phyloP scores from a whole-genome alignment of 2,888 invertebrate genomes.

The Atethmia centrago region DNA sequence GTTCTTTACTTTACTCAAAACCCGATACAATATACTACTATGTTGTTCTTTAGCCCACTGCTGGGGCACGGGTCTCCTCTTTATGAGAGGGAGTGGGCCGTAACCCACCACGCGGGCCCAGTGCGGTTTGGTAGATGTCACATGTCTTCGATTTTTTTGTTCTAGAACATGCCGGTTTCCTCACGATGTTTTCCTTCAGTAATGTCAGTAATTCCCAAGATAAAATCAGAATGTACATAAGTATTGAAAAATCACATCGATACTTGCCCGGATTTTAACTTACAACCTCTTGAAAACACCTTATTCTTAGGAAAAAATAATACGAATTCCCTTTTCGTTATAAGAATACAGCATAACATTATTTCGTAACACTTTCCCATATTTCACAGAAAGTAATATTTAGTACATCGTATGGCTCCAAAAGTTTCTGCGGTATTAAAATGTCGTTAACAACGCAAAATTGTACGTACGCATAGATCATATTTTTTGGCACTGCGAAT shows the following conservation, averaged over 20 bases:
- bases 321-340: neutral
- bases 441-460: conserved; percentile 46
- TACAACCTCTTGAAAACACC: neutral
- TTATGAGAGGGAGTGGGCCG: no score
- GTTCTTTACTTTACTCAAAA: no score
- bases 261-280: neutral
- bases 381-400: conserved; percentile 38
- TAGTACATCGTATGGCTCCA: conserved; percentile 5
- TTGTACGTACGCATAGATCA: conserved; percentile 19
- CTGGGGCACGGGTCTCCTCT: no score
- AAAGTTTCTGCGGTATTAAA: conserved; percentile 53
- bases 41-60: no score
- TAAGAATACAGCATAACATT: neutral
- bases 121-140: no score
- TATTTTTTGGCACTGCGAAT: conserved; percentile 28
- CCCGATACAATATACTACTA: no score
- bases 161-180: no score
- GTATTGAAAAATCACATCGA: neutral
- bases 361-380: conserved; percentile 5
- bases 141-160: no score
- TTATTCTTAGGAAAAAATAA: neutral
- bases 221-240: neutral
- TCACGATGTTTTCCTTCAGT: neutral
- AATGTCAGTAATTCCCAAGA: neutral
- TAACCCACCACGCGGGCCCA: no score